Evolutionary conservation across 2,113 vertebrate genomes (phyloP), one percentile per base, ranked within the genome.

Genomic region (Geococcyx californianus): DNA sequence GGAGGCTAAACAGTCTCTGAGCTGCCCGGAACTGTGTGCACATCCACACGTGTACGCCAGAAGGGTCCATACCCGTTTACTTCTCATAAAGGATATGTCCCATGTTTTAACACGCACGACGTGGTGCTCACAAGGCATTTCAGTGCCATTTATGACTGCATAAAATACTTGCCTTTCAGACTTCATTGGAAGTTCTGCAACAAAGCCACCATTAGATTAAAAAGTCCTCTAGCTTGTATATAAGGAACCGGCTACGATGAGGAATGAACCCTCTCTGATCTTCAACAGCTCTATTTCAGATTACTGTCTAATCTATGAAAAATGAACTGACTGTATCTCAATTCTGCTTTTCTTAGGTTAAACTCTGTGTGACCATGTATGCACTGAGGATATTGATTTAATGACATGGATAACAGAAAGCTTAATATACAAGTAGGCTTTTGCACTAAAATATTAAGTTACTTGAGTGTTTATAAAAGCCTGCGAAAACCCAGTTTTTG

Each of bases 311-410:
- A 89, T 84, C 89, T 59, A 40, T 60, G 87, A 51, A 78, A 93
- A 93, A 74, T 2, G 18, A 95, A 77, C 95, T 90, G 87, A 68
- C 74, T 95, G 85, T 73, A 75, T 76, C 89, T 92, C 91, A 84
- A 73, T 84, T 76, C n/a, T 52, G 60, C 70, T 58, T 83, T 94
- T 95, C 85, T 96, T 49, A 84, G 80, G 84, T 76, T 91, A 95
- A 97, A 97, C 78, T 87, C 25, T 54, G 62, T 89, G 94, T 94
- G 94, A 92, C 84, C 88, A 60, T 33, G 95, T 60, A 31, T 52
- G 66, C 88, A 73, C 45, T 31, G 74, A 86, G 86, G 23, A 49
- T 95, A 94, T 96, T 92, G 95, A 97, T 95, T 97, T 97, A 94
- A 95, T 94, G 90, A 88, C 96, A 96, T 16, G 44, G 64, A 92